Percentiles rank a stretch among this genome's conserved stretches.
Evolutionary conservation across 2,888 invertebrate genomes (phyloP).

Genomic region (Danaus chrysippus): DNA sequence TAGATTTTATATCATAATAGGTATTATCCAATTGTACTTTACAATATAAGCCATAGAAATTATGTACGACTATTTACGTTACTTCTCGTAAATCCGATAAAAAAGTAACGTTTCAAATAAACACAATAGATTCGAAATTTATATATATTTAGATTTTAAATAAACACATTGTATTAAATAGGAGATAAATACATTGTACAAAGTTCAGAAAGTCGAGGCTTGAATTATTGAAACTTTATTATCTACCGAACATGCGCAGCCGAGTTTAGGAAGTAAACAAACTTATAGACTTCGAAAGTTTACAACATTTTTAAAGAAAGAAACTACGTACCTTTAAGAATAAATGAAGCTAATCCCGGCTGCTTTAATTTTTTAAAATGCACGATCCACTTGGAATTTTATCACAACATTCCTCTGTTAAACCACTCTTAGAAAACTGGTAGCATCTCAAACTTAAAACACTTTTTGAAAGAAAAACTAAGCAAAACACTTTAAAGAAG

Average conservation of each 20-base stretch:
- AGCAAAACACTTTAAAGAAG: slow-evolving; percentile 46
- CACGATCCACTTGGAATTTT: slow-evolving; percentile 67
- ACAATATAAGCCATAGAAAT: no score
- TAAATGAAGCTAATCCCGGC: slow-evolving; percentile 47
- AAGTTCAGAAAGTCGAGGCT: slow-evolving; percentile 25
- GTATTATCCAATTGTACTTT: no score
- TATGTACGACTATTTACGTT: no score
- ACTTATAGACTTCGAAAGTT: slow-evolving; percentile 60
- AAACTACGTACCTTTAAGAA: slow-evolving; percentile 54
- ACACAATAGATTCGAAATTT: neutral
- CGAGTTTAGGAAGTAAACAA: slow-evolving; percentile 64
- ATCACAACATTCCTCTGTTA: slow-evolving; percentile 70
- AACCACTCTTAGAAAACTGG: slow-evolving; percentile 69
- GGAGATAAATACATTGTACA: slow-evolving; percentile 12
- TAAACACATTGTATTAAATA: neutral
- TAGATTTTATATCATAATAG: no score
- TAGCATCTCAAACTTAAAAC: slow-evolving; percentile 61
- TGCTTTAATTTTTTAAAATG: slow-evolving; percentile 47
- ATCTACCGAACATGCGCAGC: slow-evolving; percentile 65
- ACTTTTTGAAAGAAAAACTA: slow-evolving; percentile 66
- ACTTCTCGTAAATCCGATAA: no score
- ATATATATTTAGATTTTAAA: neutral
- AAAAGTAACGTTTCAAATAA: neutral
- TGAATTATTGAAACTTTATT: slow-evolving; percentile 37
- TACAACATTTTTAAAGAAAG: slow-evolving; percentile 35